Evolutionary conservation across 2,113 vertebrate genomes (phyloP), one percentile per base, ranked within the genome.

Genomic region (Mesitornis unicolor): DNA sequence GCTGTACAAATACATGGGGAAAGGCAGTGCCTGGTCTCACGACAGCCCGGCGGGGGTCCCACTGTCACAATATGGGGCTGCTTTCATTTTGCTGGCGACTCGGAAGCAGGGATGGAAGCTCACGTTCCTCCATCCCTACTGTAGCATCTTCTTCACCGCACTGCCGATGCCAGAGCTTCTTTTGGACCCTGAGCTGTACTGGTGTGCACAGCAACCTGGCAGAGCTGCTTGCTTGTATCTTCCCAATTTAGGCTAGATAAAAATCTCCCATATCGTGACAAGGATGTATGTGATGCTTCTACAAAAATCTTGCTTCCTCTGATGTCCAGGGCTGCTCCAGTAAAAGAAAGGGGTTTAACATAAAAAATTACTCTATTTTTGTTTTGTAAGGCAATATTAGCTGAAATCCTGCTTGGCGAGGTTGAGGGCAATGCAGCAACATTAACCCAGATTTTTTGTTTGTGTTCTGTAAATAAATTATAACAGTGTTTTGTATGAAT

Each of bases 71-170:
- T 6, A 29, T 0, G 18, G 50, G 51, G 28, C 43, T 12, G 33
- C 73, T 43, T 22, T n/a, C n/a, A n/a, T n/a, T 45, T 13, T 28
- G 12, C 6, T 11, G 2, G 36, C 1, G 5, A 24, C 36, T 18
- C 11, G 15, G 73, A 16, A 42, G 42, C 29, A 31, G 68, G n/a
- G 54, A 6, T 33, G 74, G 22, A 53, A 54, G 40, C 36, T 45
- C 2, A 0, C 0, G 2, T 50, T 42, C 50, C 26, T 29, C 0
- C 0, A 6, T 22, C 35, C 29, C 68, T 28, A 1, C 18, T 21
- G 26, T 11, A 61, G 40, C 40, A 25, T 26, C 38, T 65, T 11
- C 7, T 10, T 48, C 28, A 16, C 13, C 54, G 4, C 15, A 2
- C 60, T 42, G 40, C 48, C 22, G 10, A 12, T 14, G 28, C 36